Evolutionary conservation across 2,888 invertebrate species (phyloP), one percentile per base, ranked within the genome.

Genomic region (Agriopis aurantiaria): DNA sequence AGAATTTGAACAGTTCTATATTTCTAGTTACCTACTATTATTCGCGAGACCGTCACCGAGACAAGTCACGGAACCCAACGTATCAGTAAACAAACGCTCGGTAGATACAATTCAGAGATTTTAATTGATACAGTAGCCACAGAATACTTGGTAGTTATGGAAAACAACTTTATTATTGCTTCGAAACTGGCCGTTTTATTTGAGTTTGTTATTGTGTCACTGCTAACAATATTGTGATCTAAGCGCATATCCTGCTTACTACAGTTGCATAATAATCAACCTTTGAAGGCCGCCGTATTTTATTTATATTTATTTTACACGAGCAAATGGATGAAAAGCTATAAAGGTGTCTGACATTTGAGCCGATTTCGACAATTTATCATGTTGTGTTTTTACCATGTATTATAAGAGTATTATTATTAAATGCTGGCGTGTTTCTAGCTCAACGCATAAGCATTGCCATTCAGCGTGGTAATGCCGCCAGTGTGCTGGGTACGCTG

Each of bases 41-140:
- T 33, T 33, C 23, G 23, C 23, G 23, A 43, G 43, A 6, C 43
- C 43, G 2, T 8, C 14, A 14, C 0, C 9, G 51, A 8, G 5
- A 33, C 1, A 6, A 8, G 8, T 43, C 43, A 43, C 66, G 69
- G 73, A 75, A 75, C 71, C 61, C 69, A n/a, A 23, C 3, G 5
- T 52, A 68, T 56, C 62, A 66, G 81, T 80, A 78, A 82, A 75
- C 74, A 70, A 71, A 60, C 70, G 66, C 62, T 70, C 74, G 73
- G 49, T 68, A 68, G 77, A 76, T 80, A 75, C 79, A 78, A 79
- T 78, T 80, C 79, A 73, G 69, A 71, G 77, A 78, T 76, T 78
- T 77, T 75, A 78, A 81, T 80, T 75, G 77, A 78, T 81, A 84
- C 80, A 82, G 80, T 80, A 75, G 77, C 41, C 40, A 61, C 61